phyloP scores from a whole-genome alignment of 2,113 vertebrate genomes.

The Burhinus bistriatus region DNA sequence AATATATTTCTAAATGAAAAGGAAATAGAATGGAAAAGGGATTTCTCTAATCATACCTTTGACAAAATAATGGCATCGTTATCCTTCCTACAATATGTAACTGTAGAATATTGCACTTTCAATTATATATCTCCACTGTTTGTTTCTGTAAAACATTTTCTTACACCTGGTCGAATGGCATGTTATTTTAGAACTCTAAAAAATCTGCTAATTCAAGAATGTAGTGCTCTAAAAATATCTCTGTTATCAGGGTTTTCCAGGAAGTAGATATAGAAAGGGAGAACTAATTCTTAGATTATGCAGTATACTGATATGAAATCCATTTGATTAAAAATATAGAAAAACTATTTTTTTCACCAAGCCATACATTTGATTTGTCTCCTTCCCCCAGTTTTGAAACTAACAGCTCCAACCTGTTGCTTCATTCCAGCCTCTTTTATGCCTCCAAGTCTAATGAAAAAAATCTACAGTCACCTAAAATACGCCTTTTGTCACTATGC shows the following conservation, averaged over 20 bases:
- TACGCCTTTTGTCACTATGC: not conserved
- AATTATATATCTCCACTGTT: not conserved
- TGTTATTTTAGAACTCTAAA: conserved; percentile 12
- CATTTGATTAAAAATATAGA: conserved; percentile 11
- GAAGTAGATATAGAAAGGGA: conserved; percentile 29
- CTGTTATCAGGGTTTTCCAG: conserved; percentile 44
- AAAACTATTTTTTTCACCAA: not conserved
- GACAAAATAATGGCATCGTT: conserved; percentile 13
- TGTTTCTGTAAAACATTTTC: not conserved
- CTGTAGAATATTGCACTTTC: not conserved
- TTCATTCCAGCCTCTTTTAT: not conserved
- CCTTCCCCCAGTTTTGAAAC: not conserved
- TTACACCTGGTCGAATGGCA: not conserved
- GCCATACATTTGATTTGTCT: not conserved
- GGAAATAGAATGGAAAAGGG: not conserved
- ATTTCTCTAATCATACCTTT: conserved; percentile 19
- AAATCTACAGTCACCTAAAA: not conserved
- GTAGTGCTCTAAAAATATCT: conserved; percentile 20
- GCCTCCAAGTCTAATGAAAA: not conserved
- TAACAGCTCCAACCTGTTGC: conserved; percentile 2
- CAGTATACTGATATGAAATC: not conserved
- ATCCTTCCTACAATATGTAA: not conserved
- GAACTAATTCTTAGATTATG: conserved; percentile 47
- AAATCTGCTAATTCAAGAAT: not conserved
- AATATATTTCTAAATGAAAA: not conserved